A percentile compares a stretch with the other conserved stretches of the same genome.
Conservation (phyloP, 2,888 invertebrate species). For the Folsomia manolachei region DNA sequence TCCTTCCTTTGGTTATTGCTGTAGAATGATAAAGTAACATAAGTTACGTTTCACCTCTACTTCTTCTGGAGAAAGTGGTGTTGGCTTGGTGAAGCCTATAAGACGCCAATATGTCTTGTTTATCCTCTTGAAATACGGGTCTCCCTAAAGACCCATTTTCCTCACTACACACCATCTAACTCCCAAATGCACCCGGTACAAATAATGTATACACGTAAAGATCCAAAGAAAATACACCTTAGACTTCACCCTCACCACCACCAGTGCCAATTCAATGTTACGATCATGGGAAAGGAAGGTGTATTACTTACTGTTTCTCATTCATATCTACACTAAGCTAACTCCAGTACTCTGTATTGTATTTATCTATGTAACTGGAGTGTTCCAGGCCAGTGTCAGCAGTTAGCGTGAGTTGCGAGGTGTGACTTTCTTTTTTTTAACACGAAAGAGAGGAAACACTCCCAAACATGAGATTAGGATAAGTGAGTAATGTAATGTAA, state of each 20-base stretch:
- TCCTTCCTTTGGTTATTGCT: too few species aligned
- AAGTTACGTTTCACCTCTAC: too few species aligned
- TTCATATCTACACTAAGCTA: too few species aligned
- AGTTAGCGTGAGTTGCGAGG: background rate
- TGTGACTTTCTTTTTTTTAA: background rate
- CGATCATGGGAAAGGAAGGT: background rate
- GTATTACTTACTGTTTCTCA: background rate
- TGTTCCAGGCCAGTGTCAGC: background rate
- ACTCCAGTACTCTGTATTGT: background rate
- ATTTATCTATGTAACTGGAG: too few species aligned
- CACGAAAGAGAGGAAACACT: background rate
- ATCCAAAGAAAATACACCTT: background rate
- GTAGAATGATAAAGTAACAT: too few species aligned
- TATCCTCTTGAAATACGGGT: constrained; percentile 47
- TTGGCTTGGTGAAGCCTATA: constrained; percentile 21
- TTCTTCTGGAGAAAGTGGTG: background rate
- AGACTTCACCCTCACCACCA: background rate
- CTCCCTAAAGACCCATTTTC: constrained; percentile 47
- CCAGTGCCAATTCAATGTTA: constrained; percentile 1
- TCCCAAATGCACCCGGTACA: constrained; percentile 6
- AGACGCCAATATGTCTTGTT: constrained; percentile 48
- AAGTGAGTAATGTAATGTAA: background rate
- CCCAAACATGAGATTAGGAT: background rate
- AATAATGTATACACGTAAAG: background rate
- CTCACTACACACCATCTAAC: constrained; percentile 2